A percentile compares a stretch with the other conserved stretches of the same genome.
Conservation (phyloP, 2,888 invertebrate species). For the Drosophila nigritarsus region DNA sequence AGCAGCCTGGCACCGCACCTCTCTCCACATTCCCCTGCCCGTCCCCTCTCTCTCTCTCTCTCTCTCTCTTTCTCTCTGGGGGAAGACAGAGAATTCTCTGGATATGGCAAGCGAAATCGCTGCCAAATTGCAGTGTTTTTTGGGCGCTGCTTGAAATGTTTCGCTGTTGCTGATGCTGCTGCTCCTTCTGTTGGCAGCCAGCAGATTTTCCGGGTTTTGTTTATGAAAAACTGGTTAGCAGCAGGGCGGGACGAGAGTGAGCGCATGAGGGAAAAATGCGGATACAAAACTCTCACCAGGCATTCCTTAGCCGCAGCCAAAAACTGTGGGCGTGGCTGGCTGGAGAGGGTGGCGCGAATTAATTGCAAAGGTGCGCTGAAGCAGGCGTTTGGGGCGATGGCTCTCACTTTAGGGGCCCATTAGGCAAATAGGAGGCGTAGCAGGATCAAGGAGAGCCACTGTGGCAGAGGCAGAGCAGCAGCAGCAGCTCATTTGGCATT, state of each 20-base stretch:
- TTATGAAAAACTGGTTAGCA: constrained; percentile 68
- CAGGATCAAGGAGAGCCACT: constrained; percentile 2
- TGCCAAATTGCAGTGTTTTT: constrained; percentile 73
- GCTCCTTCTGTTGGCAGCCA: constrained; percentile 71
- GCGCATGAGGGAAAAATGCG: constrained; percentile 1
- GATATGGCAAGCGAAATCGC: constrained; percentile 63
- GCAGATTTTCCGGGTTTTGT: constrained; percentile 77
- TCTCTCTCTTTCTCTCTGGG: not conserved
- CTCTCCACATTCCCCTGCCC: not conserved
- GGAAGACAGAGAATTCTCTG: constrained; percentile 14
- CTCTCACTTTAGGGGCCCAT: constrained; percentile 58
- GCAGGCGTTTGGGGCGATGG: constrained; percentile 29
- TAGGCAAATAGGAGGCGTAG: constrained; percentile 72
- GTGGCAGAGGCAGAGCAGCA: not conserved
- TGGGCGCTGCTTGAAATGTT: constrained; percentile 59
- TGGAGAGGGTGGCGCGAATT: constrained; percentile 55
- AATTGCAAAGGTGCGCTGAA: constrained; percentile 76
- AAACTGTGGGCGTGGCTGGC: constrained; percentile 43
- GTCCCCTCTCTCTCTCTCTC: not conserved
- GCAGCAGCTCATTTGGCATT: constrained; percentile 75
- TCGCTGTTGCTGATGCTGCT: constrained; percentile 47
- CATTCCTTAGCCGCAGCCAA: constrained; percentile 59
- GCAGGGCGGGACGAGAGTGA: constrained; percentile 1
- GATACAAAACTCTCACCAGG: constrained; percentile 33
- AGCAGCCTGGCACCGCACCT: constrained; percentile 42